Percentiles rank a stretch among this genome's conserved stretches.
Evolutionary conservation across 2,888 invertebrate genomes (phyloP).

Genomic region (Tholera decimalis): DNA sequence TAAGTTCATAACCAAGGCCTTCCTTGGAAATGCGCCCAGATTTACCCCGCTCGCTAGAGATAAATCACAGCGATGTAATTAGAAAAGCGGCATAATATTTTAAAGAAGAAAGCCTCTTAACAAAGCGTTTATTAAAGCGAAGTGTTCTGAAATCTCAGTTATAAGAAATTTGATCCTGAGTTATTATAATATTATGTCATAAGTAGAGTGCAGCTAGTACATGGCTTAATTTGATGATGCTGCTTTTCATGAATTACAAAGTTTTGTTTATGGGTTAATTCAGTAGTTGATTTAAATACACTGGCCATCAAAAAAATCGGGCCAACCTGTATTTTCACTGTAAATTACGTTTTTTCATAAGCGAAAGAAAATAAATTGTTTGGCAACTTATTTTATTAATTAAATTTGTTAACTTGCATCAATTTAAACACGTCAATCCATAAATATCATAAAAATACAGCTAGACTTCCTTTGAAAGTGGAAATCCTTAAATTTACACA

Average conservation of each 20-base stretch:
- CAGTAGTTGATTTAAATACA: too few species aligned
- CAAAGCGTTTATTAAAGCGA: conserved; percentile 13
- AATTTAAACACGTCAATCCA: too few species aligned
- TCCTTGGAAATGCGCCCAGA: conserved; percentile 81
- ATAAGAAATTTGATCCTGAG: conserved; percentile 8
- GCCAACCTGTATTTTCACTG: too few species aligned
- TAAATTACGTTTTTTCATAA: too few species aligned
- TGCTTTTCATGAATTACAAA: conserved; percentile 15
- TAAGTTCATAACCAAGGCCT: conserved; percentile 66
- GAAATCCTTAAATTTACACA: too few species aligned
- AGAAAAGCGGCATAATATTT: conserved; percentile 61
- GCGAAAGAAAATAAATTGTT: too few species aligned
- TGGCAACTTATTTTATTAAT: too few species aligned
- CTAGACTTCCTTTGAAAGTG: too few species aligned
- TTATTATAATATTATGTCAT: conserved; percentile 1
- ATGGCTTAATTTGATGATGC: neutral
- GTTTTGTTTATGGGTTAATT: conserved; percentile 12
- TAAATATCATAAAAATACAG: too few species aligned
- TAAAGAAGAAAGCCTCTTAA: conserved; percentile 45
- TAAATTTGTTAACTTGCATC: too few species aligned
- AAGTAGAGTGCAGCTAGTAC: neutral
- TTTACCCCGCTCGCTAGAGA: conserved; percentile 67
- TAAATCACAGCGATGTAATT: conserved; percentile 71
- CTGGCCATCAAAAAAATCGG: too few species aligned
- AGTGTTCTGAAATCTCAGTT: conserved; percentile 3